Percentiles rank a stretch among this genome's conserved stretches.
Evolutionary conservation across 2,888 invertebrate species (phyloP).

Genomic region (Calameuta filiformis): DNA sequence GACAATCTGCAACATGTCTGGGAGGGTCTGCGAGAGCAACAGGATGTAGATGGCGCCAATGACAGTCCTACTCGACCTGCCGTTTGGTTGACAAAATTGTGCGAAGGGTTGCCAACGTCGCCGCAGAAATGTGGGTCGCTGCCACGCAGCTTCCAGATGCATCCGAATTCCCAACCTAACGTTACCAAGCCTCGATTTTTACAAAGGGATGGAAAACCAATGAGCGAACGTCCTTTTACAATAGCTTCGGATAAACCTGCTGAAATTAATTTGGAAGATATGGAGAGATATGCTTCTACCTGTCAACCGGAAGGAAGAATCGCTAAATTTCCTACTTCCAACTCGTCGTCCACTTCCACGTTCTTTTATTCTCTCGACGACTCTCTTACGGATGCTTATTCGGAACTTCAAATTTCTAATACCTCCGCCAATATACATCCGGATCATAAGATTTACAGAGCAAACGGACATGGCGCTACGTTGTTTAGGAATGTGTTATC

Average conservation of each 20-base stretch:
- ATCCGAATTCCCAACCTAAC: conserved; percentile 69
- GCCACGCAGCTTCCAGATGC: conserved; percentile 81
- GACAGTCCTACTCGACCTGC: conserved; percentile 74
- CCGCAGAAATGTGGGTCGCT: conserved; percentile 81
- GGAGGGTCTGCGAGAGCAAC: conserved; percentile 49
- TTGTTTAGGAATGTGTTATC: conserved; percentile 63
- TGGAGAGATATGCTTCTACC: conserved; percentile 69
- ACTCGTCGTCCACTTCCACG: conserved; percentile 67
- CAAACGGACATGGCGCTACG: conserved; percentile 58
- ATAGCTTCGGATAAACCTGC: conserved; percentile 78
- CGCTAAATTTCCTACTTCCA: conserved; percentile 56
- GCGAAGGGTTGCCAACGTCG: conserved; percentile 76
- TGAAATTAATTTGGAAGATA: conserved; percentile 76
- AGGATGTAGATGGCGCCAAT: conserved; percentile 35
- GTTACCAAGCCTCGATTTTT: conserved; percentile 66
- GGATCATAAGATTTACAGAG: conserved; percentile 83
- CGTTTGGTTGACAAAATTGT: conserved; percentile 78
- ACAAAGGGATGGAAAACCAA: conserved; percentile 72
- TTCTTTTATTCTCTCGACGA: conserved; percentile 70
- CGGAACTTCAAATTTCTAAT: conserved; percentile 66
- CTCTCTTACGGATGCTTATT: conserved; percentile 64
- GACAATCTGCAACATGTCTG: conserved; percentile 70
- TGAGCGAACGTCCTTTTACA: conserved; percentile 76
- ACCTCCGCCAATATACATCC: conserved; percentile 72
- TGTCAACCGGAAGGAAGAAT: conserved; percentile 58